Evolutionary conservation across 2,888 invertebrate species (phyloP).

Genomic region (Hyposoter didymator): DNA sequence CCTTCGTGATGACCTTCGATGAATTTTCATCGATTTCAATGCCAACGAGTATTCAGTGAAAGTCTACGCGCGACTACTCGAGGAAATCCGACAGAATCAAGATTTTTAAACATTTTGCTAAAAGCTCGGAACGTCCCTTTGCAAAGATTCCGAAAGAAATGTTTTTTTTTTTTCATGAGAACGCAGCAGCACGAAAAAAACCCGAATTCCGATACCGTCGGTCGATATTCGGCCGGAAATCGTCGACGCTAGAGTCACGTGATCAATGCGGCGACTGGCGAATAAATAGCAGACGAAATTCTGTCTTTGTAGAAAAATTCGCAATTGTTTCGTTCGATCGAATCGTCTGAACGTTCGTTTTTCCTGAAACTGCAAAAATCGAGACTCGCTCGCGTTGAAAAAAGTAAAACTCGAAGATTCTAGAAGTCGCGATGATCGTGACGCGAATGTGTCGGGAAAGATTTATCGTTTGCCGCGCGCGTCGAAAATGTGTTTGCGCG

Average conservation of each 20-base stretch:
- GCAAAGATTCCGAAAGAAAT: neutral
- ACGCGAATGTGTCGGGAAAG: neutral
- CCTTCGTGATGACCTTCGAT: neutral
- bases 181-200: no score
- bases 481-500: neutral
- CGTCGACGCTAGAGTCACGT: neutral
- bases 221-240: neutral
- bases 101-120: neutral
- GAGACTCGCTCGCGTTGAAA: neutral
- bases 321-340: neutral
- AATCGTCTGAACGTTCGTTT: neutral
- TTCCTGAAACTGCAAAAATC: neutral
- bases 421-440: neutral
- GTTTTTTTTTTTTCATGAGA: neutral
- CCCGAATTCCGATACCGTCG: no score
- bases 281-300: neutral
- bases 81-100: neutral
- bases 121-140: neutral
- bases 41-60: neutral
- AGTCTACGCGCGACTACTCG: neutral
- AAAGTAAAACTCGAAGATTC: neutral
- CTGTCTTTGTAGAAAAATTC: neutral
- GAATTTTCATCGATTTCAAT: constrained; percentile 11
- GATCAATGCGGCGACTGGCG: neutral
- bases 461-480: neutral